Percentiles rank a stretch among this genome's conserved stretches.
These are phyloP conservation scores for Turnix velox DNA, from an alignment of 2,113 vertebrate genomes.

Conservation along the genomic window DNA sequence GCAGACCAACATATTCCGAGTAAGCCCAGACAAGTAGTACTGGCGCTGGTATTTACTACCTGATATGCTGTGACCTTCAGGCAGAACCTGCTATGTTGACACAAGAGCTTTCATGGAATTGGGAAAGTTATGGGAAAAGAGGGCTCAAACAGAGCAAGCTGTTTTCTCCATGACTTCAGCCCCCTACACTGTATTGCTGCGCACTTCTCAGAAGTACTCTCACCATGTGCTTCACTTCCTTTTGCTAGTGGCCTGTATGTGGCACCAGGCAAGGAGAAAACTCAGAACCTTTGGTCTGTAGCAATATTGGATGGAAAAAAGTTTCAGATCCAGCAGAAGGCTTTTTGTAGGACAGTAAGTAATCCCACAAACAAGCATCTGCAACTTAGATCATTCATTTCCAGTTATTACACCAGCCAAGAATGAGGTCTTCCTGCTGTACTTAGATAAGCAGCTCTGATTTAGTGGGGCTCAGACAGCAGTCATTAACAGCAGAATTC, in stretches of 20 bases:
- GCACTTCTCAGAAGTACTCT: background rate
- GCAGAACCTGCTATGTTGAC: background rate
- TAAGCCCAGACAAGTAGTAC: background rate
- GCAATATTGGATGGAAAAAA: background rate
- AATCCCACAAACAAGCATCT: background rate
- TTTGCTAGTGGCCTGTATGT: background rate
- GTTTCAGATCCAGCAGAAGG: background rate
- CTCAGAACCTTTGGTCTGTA: background rate
- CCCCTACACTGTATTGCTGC: background rate
- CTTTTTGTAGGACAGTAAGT: background rate
- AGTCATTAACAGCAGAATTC: background rate
- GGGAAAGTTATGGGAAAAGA: background rate
- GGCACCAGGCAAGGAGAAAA: background rate
- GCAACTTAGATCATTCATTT: background rate
- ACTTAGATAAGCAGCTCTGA: background rate
- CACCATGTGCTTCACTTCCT: background rate
- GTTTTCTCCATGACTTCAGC: background rate
- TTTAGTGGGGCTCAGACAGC: conserved; percentile 15
- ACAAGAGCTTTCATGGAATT: background rate
- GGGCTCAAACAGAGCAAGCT: background rate
- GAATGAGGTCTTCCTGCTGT: background rate
- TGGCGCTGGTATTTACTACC: background rate
- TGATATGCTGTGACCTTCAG: background rate
- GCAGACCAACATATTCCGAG: background rate
- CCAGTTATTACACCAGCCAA: background rate